phyloP scores from a whole-genome alignment of 2,888 invertebrate species.

The Euplexia lucipara region DNA sequence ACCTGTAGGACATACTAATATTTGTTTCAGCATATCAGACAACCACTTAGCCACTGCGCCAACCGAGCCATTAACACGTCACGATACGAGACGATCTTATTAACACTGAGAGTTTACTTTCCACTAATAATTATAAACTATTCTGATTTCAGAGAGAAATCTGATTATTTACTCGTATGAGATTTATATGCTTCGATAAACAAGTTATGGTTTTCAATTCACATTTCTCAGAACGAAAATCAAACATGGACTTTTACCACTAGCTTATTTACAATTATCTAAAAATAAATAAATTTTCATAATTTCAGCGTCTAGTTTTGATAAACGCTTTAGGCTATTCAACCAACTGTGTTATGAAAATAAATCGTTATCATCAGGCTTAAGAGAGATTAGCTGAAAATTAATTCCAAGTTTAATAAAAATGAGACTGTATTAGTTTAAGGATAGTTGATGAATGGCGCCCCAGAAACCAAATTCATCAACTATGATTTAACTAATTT shows the following conservation, averaged over 20 bases:
- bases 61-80: too few species aligned
- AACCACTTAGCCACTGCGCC: too few species aligned
- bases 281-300: not conserved
- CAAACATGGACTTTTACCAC: too few species aligned
- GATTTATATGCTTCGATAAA: not conserved
- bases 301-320: not conserved
- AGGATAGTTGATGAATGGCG: constrained; percentile 7
- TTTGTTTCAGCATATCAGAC: too few species aligned
- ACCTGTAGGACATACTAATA: too few species aligned
- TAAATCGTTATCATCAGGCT: not conserved
- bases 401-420: not conserved
- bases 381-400: constrained; percentile 1
- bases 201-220: not conserved
- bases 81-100: too few species aligned
- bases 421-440: constrained; percentile 2
- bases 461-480: constrained; percentile 37
- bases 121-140: too few species aligned
- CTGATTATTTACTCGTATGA: too few species aligned
- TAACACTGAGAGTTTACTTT: too few species aligned
- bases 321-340: not conserved
- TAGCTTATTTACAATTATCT: too few species aligned
- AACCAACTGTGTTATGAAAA: constrained; percentile 7
- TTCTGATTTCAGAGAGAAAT: too few species aligned
- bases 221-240: not conserved
- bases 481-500: constrained; percentile 30